Evolutionary conservation across 2,113 vertebrate species (phyloP).

Genomic region (Platysteira castanea): DNA sequence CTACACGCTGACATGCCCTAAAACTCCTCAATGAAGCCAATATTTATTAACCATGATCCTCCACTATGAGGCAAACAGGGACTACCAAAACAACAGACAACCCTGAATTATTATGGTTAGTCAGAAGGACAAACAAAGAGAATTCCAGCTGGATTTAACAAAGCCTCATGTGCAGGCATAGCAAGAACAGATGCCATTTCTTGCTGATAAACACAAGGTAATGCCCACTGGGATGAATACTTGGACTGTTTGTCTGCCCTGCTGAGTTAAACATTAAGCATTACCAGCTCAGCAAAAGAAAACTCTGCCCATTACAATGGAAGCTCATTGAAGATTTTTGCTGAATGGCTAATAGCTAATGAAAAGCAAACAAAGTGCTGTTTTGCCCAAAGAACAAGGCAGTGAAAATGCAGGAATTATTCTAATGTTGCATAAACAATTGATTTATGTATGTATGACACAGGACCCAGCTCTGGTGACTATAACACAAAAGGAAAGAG

Average conservation of each 20-base stretch:
- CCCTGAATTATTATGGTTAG: neutral
- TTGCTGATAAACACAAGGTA: constrained; percentile 25
- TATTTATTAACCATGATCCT: neutral
- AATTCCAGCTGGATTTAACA: constrained; percentile 13
- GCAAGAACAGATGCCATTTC: constrained; percentile 9
- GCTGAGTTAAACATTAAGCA: neutral
- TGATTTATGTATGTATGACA: neutral
- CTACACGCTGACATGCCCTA: neutral
- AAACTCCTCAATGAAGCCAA: neutral
- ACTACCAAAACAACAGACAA: neutral
- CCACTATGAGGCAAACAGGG: neutral
- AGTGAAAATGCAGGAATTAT: neutral
- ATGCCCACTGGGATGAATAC: neutral
- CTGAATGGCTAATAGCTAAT: neutral
- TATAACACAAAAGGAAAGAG: neutral
- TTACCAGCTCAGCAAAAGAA: neutral
- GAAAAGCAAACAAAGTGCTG: neutral
- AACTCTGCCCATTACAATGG: neutral
- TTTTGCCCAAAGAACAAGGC: neutral
- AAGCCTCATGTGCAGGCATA: neutral
- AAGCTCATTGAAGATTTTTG: constrained; percentile 5
- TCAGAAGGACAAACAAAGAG: neutral
- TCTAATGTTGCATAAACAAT: neutral
- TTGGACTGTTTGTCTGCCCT: neutral
- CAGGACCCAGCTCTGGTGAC: neutral